phyloP scores from a whole-genome alignment of 2,113 vertebrate species.

The Bujurquina vittata region DNA sequence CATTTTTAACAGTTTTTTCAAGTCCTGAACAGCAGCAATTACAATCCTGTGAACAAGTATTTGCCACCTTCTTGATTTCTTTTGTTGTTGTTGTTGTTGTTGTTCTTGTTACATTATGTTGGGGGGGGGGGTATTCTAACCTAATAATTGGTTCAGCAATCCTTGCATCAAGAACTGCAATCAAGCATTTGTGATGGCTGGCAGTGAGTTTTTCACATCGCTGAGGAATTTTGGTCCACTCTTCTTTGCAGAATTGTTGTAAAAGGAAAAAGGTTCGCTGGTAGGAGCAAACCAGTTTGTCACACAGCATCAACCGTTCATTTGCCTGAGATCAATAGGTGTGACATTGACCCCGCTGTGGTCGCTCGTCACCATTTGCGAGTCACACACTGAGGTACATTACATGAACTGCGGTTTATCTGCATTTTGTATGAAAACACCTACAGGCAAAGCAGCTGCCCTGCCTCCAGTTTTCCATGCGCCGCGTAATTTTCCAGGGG shows the following conservation, averaged over 20 bases:
- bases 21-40: not conserved
- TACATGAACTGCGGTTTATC: slow-evolving; percentile 16
- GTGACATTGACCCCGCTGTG: slow-evolving; percentile 7
- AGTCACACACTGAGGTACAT: slow-evolving; percentile 39
- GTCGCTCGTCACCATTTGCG: slow-evolving; percentile 16
- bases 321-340: slow-evolving; percentile 55
- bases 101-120: too few species aligned
- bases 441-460: slow-evolving; percentile 34
- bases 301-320: not conserved
- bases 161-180: not conserved
- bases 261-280: not conserved
- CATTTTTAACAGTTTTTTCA: too few species aligned
- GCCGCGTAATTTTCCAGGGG: slow-evolving; percentile 58
- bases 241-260: not conserved
- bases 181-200: too few species aligned
- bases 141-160: not conserved
- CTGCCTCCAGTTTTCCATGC: slow-evolving; percentile 7
- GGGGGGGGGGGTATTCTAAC: not conserved
- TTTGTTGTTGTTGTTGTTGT: too few species aligned
- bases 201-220: too few species aligned
- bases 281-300: slow-evolving; percentile 24
- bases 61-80: too few species aligned
- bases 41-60: too few species aligned
- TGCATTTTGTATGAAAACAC: slow-evolving; percentile 44
- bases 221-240: not conserved